Base-by-base conservation (phyloP, 1,140 invertebrate species). In the Zophobas atratus region DNA sequence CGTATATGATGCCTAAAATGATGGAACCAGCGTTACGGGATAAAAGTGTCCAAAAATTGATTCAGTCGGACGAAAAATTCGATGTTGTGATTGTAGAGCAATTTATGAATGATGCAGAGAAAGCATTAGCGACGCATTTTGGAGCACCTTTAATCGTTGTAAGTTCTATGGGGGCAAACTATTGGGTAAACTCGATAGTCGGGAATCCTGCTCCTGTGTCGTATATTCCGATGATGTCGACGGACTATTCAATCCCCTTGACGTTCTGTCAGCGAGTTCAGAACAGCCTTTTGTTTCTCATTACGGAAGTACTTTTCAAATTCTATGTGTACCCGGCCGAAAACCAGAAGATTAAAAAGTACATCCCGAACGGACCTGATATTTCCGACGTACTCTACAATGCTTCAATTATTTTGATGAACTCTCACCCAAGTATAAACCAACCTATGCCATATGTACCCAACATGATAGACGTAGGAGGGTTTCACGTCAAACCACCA, bases 331-430 rank as follows among this genome's bases (percentile, higher is more conserved):
- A 73, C 48, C 67, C 34, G 46, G 5, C n/a, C 6, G 33, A 43
- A 1, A 34, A 35, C 1, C 2, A 8, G 1, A 32, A 36, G 0
- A 35, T 36, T 35, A 35, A 38, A 38, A 38, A 70, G 36, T 57
- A 57, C 77, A 36, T 80, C 70, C 43, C 38, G 32, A 70, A 76
- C 74, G 6, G 46, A 20, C 63, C n/a, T 8, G 36, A 67, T 63
- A 41, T 90, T 70, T 84, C 83, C 77, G 85, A 88, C 1, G 79
- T 90, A 79, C 87, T 90, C 60, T 86, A 77, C 36, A 87, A 90
- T 82, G 86, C 87, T 32, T 89, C 90, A 0, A 81, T 88, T 5
- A 80, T 81, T 1, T 41, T 83, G 2, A 5, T 87, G 0, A 88
- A 88, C 79, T 86, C 83, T 75, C 81, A 88, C 78, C 81, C 82